Conservation (phyloP, 2,113 vertebrate genomes). For the Odocoileus virginianus region DNA sequence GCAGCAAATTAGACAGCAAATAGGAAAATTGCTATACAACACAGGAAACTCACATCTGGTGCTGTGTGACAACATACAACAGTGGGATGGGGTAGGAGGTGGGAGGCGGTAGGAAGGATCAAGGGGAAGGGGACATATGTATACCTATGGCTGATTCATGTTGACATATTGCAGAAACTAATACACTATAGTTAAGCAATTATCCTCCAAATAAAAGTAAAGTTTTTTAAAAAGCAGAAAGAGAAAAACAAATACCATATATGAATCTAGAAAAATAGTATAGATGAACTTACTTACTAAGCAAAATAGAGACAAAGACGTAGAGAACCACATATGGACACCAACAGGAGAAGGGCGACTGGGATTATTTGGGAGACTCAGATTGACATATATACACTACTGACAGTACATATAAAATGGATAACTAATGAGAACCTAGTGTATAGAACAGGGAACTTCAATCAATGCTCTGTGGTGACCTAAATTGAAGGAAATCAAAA, state of each 20-base stretch:
- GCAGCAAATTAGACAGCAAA: background rate
- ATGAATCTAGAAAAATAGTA: background rate
- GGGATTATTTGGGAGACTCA: background rate
- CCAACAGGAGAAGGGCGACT: background rate
- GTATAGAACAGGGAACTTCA: background rate
- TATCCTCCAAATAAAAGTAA: background rate
- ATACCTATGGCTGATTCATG: background rate
- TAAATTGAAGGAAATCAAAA: background rate
- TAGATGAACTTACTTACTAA: background rate
- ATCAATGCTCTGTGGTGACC: background rate
- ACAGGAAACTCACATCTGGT: background rate
- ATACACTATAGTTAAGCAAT: background rate
- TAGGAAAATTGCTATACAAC: background rate
- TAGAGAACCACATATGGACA: background rate
- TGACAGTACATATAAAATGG: background rate
- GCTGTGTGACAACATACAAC: background rate
- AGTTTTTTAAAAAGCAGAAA: background rate
- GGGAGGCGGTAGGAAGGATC: background rate
- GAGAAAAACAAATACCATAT: background rate
- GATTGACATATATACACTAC: background rate
- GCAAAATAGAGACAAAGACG: background rate
- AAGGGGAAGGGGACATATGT: background rate
- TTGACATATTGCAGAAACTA: background rate
- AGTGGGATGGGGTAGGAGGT: background rate
- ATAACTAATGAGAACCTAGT: background rate